Conservation (phyloP, 2,113 vertebrate species). For the Gobio gobio region DNA sequence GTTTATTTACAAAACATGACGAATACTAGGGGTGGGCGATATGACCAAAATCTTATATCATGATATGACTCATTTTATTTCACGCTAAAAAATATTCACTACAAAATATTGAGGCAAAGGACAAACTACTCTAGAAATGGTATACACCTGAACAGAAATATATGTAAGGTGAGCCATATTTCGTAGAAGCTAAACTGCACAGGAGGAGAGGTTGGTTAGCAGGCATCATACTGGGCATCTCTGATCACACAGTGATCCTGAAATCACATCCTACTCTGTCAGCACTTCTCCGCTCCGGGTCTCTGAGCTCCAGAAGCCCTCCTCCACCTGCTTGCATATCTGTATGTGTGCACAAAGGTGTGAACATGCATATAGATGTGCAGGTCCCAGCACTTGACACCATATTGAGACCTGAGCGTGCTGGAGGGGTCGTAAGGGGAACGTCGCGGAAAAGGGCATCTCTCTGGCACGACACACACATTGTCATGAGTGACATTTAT, state of each 20-base stretch:
- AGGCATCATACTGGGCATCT: slow-evolving; percentile 37
- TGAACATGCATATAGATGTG: slow-evolving; percentile 74
- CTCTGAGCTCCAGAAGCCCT: slow-evolving; percentile 46
- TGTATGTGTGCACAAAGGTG: slow-evolving; percentile 36
- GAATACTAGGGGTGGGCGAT: slow-evolving; percentile 37
- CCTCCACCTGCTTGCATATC: slow-evolving; percentile 48
- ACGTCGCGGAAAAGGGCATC: slow-evolving; percentile 74
- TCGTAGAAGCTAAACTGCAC: background rate
- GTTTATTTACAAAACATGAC: slow-evolving; percentile 64
- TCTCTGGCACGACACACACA: slow-evolving; percentile 65
- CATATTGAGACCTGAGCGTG: slow-evolving; percentile 69
- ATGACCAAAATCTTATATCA: too few species aligned
- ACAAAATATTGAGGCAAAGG: background rate
- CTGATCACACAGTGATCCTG: background rate
- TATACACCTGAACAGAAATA: too few species aligned
- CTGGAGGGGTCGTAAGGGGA: slow-evolving; percentile 66
- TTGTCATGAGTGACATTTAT: slow-evolving; percentile 79
- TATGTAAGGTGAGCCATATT: background rate
- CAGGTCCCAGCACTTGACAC: slow-evolving; percentile 74
- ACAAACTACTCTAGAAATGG: background rate
- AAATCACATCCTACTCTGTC: slow-evolving; percentile 32
- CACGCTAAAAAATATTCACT: too few species aligned
- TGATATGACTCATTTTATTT: too few species aligned
- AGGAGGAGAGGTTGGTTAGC: background rate
- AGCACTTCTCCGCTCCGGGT: slow-evolving; percentile 32